Percentiles rank a stretch among this genome's conserved stretches.
Evolutionary conservation across 2,113 vertebrate species (phyloP).

Genomic region (Melanostigma gelatinosum): DNA sequence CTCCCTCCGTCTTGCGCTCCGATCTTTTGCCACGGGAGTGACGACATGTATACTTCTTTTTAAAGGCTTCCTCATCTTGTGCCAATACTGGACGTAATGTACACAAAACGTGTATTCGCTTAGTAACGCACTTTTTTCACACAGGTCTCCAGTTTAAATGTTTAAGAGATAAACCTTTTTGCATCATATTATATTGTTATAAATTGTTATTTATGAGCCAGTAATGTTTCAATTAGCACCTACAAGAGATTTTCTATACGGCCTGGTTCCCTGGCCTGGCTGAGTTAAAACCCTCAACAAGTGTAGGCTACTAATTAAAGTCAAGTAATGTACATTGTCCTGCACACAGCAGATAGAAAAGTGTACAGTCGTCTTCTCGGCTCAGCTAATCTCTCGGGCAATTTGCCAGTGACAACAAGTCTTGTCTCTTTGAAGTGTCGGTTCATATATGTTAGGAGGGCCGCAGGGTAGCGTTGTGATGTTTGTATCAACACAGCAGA

Average conservation of each 20-base stretch:
- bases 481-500: conserved; percentile 52
- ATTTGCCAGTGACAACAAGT: conserved; percentile 31
- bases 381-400: conserved; percentile 16
- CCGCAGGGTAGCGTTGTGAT: conserved; percentile 10
- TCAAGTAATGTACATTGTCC: neutral
- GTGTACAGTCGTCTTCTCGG: conserved; percentile 2
- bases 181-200: no score
- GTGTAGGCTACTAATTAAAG: conserved; percentile 7
- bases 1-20: neutral
- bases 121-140: neutral
- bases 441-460: conserved; percentile 20
- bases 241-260: neutral
- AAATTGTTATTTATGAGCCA: neutral
- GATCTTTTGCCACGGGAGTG: conserved; percentile 1
- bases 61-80: neutral
- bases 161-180: neutral
- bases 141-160: neutral
- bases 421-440: conserved; percentile 51
- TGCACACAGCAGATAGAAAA: neutral
- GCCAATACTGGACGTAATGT: neutral
- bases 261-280: neutral
- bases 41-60: neutral
- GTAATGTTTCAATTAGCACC: neutral
- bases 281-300: neutral
- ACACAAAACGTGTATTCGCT: neutral